Conservation (phyloP, 2,113 vertebrate species). For the Xenus cinereus region DNA sequence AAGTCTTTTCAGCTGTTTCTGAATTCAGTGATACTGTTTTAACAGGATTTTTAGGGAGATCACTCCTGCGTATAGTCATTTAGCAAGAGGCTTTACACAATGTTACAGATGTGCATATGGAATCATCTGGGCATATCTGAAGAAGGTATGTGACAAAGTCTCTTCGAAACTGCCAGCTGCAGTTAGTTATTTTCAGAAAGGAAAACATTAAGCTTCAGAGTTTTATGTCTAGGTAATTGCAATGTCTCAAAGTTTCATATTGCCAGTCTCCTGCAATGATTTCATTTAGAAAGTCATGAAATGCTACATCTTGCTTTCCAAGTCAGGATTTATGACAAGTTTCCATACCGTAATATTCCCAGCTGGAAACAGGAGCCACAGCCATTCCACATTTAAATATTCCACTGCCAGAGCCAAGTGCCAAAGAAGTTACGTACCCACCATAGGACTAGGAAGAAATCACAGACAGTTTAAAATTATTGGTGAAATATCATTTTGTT, state of each 20-base stretch:
- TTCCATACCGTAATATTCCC: constrained; percentile 96
- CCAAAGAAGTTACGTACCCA: constrained; percentile 92
- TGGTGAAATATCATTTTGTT: neutral
- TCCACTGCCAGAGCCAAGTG: constrained; percentile 88
- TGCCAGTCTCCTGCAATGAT: neutral
- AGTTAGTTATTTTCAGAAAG: constrained; percentile 2
- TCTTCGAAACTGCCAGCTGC: neutral
- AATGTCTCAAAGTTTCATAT: constrained; percentile 46
- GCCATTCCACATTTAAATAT: constrained; percentile 96
- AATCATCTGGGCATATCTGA: neutral
- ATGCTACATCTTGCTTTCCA: constrained; percentile 53
- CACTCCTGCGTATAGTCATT: neutral
- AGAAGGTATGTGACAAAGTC: neutral
- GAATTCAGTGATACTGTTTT: neutral
- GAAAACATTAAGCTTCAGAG: neutral
- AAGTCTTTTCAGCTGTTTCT: neutral
- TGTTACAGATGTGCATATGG: neutral
- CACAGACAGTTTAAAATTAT: constrained; percentile 33
- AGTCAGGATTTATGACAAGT: constrained; percentile 50
- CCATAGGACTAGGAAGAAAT: constrained; percentile 89
- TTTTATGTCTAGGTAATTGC: constrained; percentile 44
- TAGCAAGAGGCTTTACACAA: neutral
- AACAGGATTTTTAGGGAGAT: neutral
- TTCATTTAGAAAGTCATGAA: constrained; percentile 62
- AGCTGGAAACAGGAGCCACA: constrained; percentile 95